Evolutionary conservation across 2,113 vertebrate genomes (phyloP).

Genomic region (Polypterus bichir): DNA sequence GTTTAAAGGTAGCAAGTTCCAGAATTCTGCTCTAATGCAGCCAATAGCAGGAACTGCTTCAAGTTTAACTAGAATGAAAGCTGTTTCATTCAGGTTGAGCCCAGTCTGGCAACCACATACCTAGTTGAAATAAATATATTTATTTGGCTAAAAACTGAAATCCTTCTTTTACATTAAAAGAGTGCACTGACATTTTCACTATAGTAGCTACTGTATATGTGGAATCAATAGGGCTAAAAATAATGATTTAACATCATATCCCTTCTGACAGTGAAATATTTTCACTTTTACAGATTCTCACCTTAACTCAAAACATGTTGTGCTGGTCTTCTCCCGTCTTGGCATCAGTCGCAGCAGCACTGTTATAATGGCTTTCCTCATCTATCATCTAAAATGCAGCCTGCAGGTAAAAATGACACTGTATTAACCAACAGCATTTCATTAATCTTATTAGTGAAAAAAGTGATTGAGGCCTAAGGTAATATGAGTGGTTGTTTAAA

Average conservation of each 20-base stretch:
- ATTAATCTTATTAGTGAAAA: too few relatives aligned
- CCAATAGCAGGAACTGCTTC: too few relatives aligned
- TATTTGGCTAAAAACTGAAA: background rate
- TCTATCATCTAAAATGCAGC: constrained; percentile 47
- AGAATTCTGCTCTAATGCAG: too few relatives aligned
- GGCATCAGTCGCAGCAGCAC: constrained; percentile 65
- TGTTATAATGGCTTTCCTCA: constrained; percentile 55
- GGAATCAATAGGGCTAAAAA: background rate
- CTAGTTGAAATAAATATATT: too few relatives aligned
- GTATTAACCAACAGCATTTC: too few relatives aligned
- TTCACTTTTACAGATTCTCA: constrained; percentile 26
- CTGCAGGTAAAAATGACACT: constrained; percentile 45
- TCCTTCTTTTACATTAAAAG: background rate
- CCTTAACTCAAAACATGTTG: constrained; percentile 29
- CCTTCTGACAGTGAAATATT: background rate
- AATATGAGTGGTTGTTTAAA: too few relatives aligned
- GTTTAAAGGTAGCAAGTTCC: too few relatives aligned
- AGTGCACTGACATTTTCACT: background rate
- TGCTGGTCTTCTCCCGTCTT: constrained; percentile 56
- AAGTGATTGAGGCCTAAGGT: too few relatives aligned
- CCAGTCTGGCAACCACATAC: too few relatives aligned
- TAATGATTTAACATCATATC: background rate
- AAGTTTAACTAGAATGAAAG: too few relatives aligned
- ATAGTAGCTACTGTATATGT: background rate
- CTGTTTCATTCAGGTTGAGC: too few relatives aligned